Base-by-base conservation (phyloP, 1,140 invertebrate species). In the Rhyacophila brunnea region DNA sequence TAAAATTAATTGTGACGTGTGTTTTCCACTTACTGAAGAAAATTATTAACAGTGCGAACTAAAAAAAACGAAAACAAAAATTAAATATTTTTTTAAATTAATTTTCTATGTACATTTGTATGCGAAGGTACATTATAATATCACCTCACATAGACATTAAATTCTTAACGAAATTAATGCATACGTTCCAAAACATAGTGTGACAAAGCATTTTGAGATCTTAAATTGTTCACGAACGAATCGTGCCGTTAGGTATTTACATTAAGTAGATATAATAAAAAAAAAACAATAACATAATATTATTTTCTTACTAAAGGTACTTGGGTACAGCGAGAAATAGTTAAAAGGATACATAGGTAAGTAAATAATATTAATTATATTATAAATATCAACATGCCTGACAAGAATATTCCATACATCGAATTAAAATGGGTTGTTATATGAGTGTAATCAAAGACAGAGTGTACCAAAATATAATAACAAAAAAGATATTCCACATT, bases 191-290 rank as follows among this genome's bases (percentile, higher is more conserved):
- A 28, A 13, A 43, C 23, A 44, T 53, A 17, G 50, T 43, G n/a
- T 50, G 48, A 43, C 42, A 53, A 53, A 20, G 23, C 44, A 28
- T 53, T 51, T 53, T 53, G 50, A 53, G 50, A 53, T 53, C 50
- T 53, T 20, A 53, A 53, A 53, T 32, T 53, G n/a, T 35, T 44
- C 38, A 44, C 50, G 40, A 13, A 28, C 9, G 23, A 28, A 28
- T 28, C 23, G 23, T 28, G 23, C 9, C 9, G 3, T 28, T 28
- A 28, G 23, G 23, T 28, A 28, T 28, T 5, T 28, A 28, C 23
- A 28, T 28, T 28, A n/a, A 28, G 23, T 28, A 28, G n/a, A n/a
- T n/a, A 28, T 28, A 28, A 28, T 5, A 32, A 50, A 35, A 18
- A 17, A 28, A 42, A 28, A 20, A 18, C 18, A 14, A 38, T 23